Evolutionary conservation across 53 echinoderm and acorn worm genomes (phyloP).

Genomic region (Hippasteria phrygiana): DNA sequence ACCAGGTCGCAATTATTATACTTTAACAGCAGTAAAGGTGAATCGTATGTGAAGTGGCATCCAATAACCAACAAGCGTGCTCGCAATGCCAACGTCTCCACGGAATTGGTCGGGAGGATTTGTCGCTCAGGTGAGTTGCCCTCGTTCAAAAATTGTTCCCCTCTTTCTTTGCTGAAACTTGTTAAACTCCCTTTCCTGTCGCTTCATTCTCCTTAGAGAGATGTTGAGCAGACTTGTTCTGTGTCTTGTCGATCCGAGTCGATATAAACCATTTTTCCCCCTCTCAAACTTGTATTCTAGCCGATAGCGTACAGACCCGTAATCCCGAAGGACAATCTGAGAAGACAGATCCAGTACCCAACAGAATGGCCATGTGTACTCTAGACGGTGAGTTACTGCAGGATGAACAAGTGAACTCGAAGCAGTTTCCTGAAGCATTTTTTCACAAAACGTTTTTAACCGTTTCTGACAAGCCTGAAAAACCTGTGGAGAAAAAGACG

Average conservation of each 20-base stretch:
- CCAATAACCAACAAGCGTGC: slow-evolving; percentile 87
- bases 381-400: slow-evolving; percentile 83
- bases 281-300: background rate
- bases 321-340: background rate
- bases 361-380: slow-evolving; percentile 91
- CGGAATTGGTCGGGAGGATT: slow-evolving; percentile 89
- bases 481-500: no score
- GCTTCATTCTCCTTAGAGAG: no score
- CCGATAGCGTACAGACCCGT: background rate
- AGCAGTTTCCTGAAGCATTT: no score
- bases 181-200: no score
- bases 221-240: no score
- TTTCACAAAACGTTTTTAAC: no score
- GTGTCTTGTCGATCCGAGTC: no score
- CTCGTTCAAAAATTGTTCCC: background rate
- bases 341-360: slow-evolving; percentile 50
- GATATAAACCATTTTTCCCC: no score
- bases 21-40: slow-evolving; percentile 5
- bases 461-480: no score
- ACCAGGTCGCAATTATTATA: background rate
- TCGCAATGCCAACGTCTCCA: slow-evolving; percentile 89
- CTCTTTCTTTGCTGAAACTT: background rate
- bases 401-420: background rate
- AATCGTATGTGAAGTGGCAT: slow-evolving; percentile 68
- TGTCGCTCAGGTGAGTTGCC: slow-evolving; percentile 39